phyloP scores from a whole-genome alignment of 2,797 vertebrate genomes.

The Eulemur albifrons region DNA sequence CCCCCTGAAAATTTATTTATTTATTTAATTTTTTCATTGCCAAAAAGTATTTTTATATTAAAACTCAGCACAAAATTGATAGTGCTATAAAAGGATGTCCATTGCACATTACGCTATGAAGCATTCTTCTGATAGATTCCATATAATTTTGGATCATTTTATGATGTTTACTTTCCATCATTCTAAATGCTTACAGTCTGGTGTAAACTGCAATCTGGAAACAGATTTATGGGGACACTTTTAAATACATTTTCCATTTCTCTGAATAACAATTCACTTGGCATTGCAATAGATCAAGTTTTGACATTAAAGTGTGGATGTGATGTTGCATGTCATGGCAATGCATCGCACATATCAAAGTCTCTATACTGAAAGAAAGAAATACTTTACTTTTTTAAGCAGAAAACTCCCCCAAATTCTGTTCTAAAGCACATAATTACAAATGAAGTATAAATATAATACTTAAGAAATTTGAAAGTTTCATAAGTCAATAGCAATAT shows the following conservation, averaged over 20 bases:
- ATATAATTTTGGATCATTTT: slow-evolving; percentile 32
- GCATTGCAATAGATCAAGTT: slow-evolving; percentile 28
- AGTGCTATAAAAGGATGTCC: not conserved
- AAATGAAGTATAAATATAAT: not conserved
- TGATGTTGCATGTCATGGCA: not conserved
- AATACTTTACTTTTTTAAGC: not conserved
- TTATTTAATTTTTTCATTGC: not conserved
- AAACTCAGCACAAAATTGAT: not conserved
- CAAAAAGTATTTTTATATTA: not conserved
- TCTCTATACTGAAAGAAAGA: not conserved
- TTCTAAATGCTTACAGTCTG: slow-evolving; percentile 31
- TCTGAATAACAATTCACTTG: slow-evolving; percentile 49
- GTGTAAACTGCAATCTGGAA: slow-evolving; percentile 20
- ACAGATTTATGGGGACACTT: slow-evolving; percentile 33
- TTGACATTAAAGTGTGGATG: slow-evolving; percentile 30
- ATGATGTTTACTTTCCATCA: slow-evolving; percentile 41
- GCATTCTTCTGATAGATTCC: not conserved
- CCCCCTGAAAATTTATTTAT: not conserved
- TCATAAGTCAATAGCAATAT: not conserved
- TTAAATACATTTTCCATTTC: slow-evolving; percentile 50
- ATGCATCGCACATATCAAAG: not conserved
- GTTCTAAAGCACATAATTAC: not conserved
- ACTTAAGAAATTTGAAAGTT: not conserved
- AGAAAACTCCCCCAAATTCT: not conserved
- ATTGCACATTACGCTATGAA: not conserved